Evolutionary conservation across 2,888 invertebrate species (phyloP).

Genomic region (Zhengitettix transpicula): DNA sequence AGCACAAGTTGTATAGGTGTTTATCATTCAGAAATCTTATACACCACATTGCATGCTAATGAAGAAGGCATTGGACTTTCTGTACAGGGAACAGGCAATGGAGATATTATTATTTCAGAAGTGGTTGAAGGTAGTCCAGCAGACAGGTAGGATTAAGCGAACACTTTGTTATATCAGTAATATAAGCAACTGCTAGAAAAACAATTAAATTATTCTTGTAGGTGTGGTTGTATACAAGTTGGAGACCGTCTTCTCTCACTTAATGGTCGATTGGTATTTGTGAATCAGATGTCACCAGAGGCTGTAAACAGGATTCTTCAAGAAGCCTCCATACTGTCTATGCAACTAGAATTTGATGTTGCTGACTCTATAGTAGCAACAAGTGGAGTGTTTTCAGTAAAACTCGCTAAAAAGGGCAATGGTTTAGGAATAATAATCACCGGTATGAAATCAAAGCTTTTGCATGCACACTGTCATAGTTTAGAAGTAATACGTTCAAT

Average conservation of each 20-base stretch:
- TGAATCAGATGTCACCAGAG: constrained; percentile 21
- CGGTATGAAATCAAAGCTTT: constrained; percentile 34
- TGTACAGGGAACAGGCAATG: constrained; percentile 21
- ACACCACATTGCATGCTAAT: constrained; percentile 32
- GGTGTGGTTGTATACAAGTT: constrained; percentile 56
- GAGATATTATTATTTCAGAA: constrained; percentile 26
- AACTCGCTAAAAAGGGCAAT: constrained; percentile 51
- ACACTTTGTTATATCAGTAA: background rate
- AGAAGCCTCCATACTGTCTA: constrained; percentile 36
- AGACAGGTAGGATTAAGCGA: constrained; percentile 28
- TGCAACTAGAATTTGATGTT: constrained; percentile 80
- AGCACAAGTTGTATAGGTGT: constrained; percentile 17
- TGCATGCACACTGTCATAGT: too few relatives aligned
- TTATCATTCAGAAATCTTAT: constrained; percentile 37
- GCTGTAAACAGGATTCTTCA: constrained; percentile 25
- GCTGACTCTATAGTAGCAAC: constrained; percentile 82
- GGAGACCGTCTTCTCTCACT: constrained; percentile 74
- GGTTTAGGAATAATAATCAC: constrained; percentile 85
- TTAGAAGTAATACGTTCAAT: too few relatives aligned
- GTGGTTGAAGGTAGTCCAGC: constrained; percentile 38
- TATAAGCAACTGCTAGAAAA: background rate
- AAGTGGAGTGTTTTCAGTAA: constrained; percentile 80
- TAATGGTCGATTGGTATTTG: constrained; percentile 47
- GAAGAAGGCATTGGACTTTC: constrained; percentile 32
- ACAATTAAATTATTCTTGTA: constrained; percentile 19